phyloP scores from a whole-genome alignment of 2,888 invertebrate species.

The Metallyticus violacea region DNA sequence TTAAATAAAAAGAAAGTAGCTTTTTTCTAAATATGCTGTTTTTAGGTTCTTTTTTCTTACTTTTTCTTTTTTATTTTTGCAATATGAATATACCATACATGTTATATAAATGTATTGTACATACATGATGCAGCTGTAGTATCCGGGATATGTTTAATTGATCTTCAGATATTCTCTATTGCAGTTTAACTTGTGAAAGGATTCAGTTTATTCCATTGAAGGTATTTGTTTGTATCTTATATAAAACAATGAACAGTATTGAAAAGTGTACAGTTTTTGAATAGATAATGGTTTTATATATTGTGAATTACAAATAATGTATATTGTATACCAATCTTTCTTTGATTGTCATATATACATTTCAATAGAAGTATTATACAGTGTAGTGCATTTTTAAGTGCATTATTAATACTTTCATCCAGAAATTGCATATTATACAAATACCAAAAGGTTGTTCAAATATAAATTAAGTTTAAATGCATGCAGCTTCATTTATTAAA shows the following conservation, averaged over 20 bases:
- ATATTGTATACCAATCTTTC: conserved; percentile 1
- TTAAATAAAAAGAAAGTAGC: background rate
- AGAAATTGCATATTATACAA: background rate
- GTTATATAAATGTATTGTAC: background rate
- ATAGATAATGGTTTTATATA: conserved; percentile 15
- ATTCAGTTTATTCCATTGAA: background rate
- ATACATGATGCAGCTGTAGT: background rate
- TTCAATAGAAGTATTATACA: background rate
- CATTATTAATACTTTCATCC: background rate
- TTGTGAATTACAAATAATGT: background rate
- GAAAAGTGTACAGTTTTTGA: conserved; percentile 8
- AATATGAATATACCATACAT: background rate
- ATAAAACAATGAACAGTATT: conserved; percentile 6
- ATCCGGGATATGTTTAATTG: background rate
- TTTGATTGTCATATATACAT: conserved; percentile 9
- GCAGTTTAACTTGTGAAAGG: background rate
- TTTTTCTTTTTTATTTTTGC: background rate
- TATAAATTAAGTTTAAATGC: conserved; percentile 9
- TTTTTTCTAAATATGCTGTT: background rate
- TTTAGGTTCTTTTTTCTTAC: background rate
- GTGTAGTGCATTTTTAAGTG: background rate
- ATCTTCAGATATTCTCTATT: background rate
- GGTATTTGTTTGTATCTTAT: background rate
- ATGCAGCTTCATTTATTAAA: background rate
- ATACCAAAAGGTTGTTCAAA: conserved; percentile 5